Base-by-base conservation (phyloP, 2,797 vertebrate genomes). In the Paedocypris micromegethes region DNA sequence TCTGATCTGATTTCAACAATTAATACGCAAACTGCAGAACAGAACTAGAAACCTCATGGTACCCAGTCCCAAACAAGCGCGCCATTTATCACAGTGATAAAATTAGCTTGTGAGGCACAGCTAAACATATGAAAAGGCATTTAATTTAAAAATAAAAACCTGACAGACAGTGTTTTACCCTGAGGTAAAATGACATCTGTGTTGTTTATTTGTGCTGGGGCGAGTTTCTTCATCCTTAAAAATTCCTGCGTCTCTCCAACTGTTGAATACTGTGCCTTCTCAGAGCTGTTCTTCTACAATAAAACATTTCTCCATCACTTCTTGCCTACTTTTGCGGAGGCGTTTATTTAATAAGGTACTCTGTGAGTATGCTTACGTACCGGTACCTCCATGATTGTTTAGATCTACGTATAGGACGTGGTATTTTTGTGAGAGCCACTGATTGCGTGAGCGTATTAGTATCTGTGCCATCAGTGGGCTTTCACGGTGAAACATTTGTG, bases 401-500 rank as follows among this genome's bases (percentile, higher is more conserved):
- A 52, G 58, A 9, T 55, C 5, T 50, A 9, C 44, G 42, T 46
- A 46, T 43, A n/a, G 58, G 44, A 38, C 46, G 64, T 64, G 58
- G 59, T 49, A 23, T 45, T 51, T 65, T 37, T 49, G 44, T 54
- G 53, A 60, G 53, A 50, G 49, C 70, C 53, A 79, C 39, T 77
- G 73, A 78, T 77, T 67, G 72, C 71, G 66, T 73, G 67, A 66
- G 73, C 76, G 77, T 60, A 78, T 62, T 72, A 64, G 44, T 70
- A 64, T 75, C 71, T 75, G 67, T 74, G 71, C 85, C 86, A 86
- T 88, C 84, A 83, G 82, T 80, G 84, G 78, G 80, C 83, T 87
- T 88, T 89, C 87, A 83, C 91, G 89, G 85, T 89, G 87, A 86
- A 88, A 90, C 88, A 86, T 89, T 86, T 91, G 91, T 90, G 88